A percentile compares a stretch with the other conserved stretches of the same genome.
Conservation (phyloP, 1,140 invertebrate species). For the Drosophila saltans region DNA sequence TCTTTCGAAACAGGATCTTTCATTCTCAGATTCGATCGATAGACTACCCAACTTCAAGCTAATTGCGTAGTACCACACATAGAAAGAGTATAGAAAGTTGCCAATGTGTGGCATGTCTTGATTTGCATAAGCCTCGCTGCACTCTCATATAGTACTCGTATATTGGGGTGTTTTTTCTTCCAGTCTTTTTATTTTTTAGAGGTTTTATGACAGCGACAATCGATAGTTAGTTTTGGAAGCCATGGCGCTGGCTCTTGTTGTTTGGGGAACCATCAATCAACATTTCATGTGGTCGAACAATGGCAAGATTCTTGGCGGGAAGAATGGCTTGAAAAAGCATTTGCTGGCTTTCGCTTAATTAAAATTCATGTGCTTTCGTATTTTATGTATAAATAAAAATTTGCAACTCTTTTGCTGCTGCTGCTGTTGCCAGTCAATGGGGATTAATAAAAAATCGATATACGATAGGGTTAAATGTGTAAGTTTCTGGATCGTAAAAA, state of each 20-base stretch:
- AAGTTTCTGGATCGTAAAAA: neutral
- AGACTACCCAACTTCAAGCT: too few species aligned
- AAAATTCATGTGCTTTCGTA: slow-evolving; percentile 65
- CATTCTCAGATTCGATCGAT: too few species aligned
- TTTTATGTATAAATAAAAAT: slow-evolving; percentile 67
- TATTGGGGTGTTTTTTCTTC: neutral
- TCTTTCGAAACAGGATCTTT: too few species aligned
- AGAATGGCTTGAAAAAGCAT: slow-evolving; percentile 24
- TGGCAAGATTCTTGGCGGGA: slow-evolving; percentile 26
- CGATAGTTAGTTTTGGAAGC: slow-evolving; percentile 52
- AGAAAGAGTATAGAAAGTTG: neutral
- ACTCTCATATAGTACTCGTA: slow-evolving; percentile 30
- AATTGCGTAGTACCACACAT: neutral
- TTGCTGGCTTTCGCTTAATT: slow-evolving; percentile 58
- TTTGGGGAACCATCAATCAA: slow-evolving; percentile 71
- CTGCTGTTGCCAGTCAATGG: slow-evolving; percentile 28
- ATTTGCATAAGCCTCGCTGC: slow-evolving; percentile 72
- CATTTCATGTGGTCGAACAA: slow-evolving; percentile 70
- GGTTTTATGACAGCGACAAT: slow-evolving; percentile 79
- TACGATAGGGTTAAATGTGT: slow-evolving; percentile 11
- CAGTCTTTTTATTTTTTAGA: slow-evolving; percentile 18
- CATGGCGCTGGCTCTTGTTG: slow-evolving; percentile 26
- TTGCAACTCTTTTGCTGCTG: slow-evolving; percentile 2
- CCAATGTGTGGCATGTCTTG: slow-evolving; percentile 67
- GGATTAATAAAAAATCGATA: slow-evolving; percentile 54